A percentile compares a stretch with the other conserved stretches of the same genome.
Conservation (phyloP, 1,140 invertebrate species). For the Anastrepha ludens region DNA sequence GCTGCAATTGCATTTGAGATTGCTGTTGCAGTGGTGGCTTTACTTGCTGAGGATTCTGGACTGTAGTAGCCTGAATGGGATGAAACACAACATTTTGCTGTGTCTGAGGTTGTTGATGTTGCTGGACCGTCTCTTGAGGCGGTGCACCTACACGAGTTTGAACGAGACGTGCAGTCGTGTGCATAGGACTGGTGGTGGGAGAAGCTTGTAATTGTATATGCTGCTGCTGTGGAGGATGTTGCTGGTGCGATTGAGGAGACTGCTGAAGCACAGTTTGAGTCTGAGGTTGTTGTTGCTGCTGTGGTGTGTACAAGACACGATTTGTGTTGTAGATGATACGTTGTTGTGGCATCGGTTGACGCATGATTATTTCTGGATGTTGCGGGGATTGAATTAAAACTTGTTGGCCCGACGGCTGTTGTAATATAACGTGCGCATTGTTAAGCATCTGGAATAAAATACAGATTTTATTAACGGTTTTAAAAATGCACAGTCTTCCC, state of each 20-base stretch:
- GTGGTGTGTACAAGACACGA: constrained; percentile 64
- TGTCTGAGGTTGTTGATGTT: constrained; percentile 54
- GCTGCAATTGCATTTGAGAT: constrained; percentile 61
- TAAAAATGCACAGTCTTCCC: no score
- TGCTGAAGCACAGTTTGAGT: constrained; percentile 64
- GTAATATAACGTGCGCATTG: constrained; percentile 70
- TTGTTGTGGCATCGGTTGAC: constrained; percentile 64
- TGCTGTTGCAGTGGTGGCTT: constrained; percentile 63
- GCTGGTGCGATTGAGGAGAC: constrained; percentile 67
- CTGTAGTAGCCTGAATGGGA: constrained; percentile 59
- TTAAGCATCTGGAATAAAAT: constrained; percentile 63
- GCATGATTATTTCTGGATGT: constrained; percentile 70
- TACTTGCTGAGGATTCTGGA: constrained; percentile 64
- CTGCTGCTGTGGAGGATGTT: constrained; percentile 58
- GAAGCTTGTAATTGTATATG: constrained; percentile 57
- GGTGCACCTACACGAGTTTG: constrained; percentile 48
- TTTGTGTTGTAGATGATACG: constrained; percentile 66
- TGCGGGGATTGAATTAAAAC: constrained; percentile 68
- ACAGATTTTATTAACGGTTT: not conserved
- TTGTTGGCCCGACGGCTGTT: constrained; percentile 66
- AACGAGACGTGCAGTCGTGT: constrained; percentile 54
- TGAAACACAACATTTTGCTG: constrained; percentile 57
- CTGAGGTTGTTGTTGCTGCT: constrained; percentile 71
- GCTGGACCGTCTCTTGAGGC: constrained; percentile 42
- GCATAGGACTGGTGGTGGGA: constrained; percentile 21